Evolutionary conservation across 2,797 vertebrate species (phyloP), one percentile per base, ranked within the genome.

Genomic region (Chromis chromis): DNA sequence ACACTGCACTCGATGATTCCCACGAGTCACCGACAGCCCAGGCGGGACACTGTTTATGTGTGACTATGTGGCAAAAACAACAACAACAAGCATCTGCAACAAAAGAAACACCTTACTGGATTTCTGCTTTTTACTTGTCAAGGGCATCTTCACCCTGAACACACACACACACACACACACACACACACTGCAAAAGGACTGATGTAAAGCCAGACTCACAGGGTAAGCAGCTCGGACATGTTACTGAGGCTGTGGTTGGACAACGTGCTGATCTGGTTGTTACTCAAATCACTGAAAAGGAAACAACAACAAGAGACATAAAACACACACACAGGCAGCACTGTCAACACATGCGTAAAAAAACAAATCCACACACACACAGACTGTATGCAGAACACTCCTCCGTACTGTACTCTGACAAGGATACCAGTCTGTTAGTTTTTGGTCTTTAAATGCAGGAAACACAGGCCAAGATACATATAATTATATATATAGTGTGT

Each of bases 241-340:
- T 99, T 99, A 96, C 96, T 98, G 96, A 99, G 98, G 95, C 97
- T 98, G 95, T 98, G 96, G 95, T 97, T 98, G 92, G 97, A 97
- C 91, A 99, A 96, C 70, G 98, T 99, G 95, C 97, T 98, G 96
- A 99, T 99, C 93, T 96, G 95, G 96, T 99, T 99, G 96, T 99
- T 99, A 95, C 98, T 99, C 94, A 99, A 95, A 95, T 99, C 98
- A 94, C 98, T 99, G 94, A 80, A 96, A 97, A 92, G 94, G 89
- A 96, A 92, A 95, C 88, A 92, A 86, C 72, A 90, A 86, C 72
- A 90, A n/a, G 70, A 89, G 64, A 88, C 77, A 85, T 87, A 74
- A 91, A 86, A 91, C 82, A 86, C 76, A 82, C 82, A 71, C 78
- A 70, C 71, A 63, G 53, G 70, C 75, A 71, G 56, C 64, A 44